Base-by-base conservation (phyloP, 2,797 vertebrate genomes). In the Notolabrus celidotus region DNA sequence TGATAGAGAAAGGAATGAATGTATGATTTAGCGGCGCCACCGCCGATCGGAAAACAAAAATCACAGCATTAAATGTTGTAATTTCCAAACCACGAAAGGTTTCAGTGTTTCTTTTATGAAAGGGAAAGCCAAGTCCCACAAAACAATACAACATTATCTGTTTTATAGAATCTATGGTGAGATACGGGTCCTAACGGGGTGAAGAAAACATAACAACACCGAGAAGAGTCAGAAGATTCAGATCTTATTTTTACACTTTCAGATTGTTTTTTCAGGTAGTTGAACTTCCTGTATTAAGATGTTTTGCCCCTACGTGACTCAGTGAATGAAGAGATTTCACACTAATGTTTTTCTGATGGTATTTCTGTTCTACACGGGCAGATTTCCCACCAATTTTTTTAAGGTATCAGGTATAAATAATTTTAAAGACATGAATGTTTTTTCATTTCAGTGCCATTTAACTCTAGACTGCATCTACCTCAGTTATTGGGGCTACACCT, bases 61-160 rank as follows among this genome's bases (percentile, higher is more conserved):
- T 77, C 66, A 27, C 56, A 73, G 56, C 43, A 43, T 70, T 64
- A 54, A 47, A 66, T 67, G 65, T 58, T 74, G 36, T 58, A 58
- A 53, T 59, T 63, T 45, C 53, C 33, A 63, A 64, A 71, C 79
- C 74, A 63, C 79, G 74, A 50, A 46, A 59, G 38, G 22, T 50
- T 60, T 62, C 47, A 73, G 57, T 73, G 65, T 71, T 74, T 71
- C 52, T 71, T 71, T 60, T 78, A 52, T 78, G 58, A 43, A 23
- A 58, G 9, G 19, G 9, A 49, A 50, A 52, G 58, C 53, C 50
- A 74, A 53, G 25, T 63, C 31, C 41, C n/a, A 38, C 34, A 67
- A 39, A 67, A 60, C 67, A 63, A 71, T 76, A 55, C 46, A 47
- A 25, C 47, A 47, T 29, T 8, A 54, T 43, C 60, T 14, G 47